Conservation (phyloP, 2,888 invertebrate genomes). For the Polia nebulosa region DNA sequence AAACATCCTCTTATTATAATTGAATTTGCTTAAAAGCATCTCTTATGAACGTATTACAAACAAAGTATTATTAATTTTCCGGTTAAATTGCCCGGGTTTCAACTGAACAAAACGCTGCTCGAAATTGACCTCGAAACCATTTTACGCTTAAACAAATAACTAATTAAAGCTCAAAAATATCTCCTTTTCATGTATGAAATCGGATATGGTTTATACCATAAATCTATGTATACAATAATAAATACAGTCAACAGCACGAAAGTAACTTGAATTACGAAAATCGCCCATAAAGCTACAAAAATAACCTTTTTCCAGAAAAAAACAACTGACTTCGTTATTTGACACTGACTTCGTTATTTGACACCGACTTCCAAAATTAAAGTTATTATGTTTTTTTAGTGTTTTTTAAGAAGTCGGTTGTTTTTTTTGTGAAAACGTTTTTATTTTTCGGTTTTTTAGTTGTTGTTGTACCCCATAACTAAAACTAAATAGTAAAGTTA, state of each 20-base stretch:
- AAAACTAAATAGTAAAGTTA: no score
- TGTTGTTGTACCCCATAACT: no score
- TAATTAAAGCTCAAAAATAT: conserved; percentile 7
- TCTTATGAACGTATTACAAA: background rate
- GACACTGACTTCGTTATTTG: no score
- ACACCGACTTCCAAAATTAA: no score
- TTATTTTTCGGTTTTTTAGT: no score
- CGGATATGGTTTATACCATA: background rate
- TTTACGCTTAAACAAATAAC: background rate
- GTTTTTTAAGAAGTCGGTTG: no score
- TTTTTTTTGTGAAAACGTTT: no score
- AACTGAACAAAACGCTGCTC: background rate
- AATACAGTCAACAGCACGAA: background rate
- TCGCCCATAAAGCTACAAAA: no score
- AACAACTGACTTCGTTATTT: no score
- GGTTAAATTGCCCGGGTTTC: background rate
- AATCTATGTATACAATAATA: background rate
- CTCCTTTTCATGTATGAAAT: background rate
- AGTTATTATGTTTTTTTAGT: no score
- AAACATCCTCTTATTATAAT: conserved; percentile 8
- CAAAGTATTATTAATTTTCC: conserved; percentile 8
- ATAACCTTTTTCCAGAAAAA: no score
- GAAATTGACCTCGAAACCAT: background rate
- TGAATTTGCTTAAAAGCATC: conserved; percentile 12
- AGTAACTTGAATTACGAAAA: background rate